Base-by-base conservation (phyloP, 2,113 vertebrate genomes). In the Corydoras sp. region DNA sequence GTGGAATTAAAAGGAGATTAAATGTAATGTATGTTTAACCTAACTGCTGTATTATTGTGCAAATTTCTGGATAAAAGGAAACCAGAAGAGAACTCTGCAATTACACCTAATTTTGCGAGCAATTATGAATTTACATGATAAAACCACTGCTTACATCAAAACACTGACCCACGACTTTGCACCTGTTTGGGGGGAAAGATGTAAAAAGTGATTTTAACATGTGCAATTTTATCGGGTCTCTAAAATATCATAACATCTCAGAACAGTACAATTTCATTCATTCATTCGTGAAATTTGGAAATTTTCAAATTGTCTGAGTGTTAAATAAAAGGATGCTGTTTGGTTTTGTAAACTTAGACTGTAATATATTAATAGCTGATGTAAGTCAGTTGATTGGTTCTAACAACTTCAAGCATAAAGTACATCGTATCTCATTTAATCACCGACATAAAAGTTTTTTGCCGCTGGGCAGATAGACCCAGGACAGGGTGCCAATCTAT, bases 101-200 rank as follows among this genome's bases (percentile, higher is more conserved):
- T 79, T 82, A 75, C 51, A 69, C 62, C 49, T 78, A 77, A 76
- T 74, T 79, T 65, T 69, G 53, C 65, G 18, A 35, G 66, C 75
- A 72, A 76, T 79, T 76, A 74, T 62, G 67, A 50, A 80, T 78
- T 80, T 79, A 48, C 71, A 79, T 77, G 71, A 81, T 76, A 80
- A 77, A 76, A 69, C 67, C 59, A 43, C 59, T 49, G 62, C 71
- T 54, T 58, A 59, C 62, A 67, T 69, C 61, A 79, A 73, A n/a
- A 69, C 48, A 24, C 51, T 62, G 51, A 56, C 60, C 69, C 43
- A 65, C 68, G 74, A 54, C 64, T 77, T 77, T 65, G 67, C 76
- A 69, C 65, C 62, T 77, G 73, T 60, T 64, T 65, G 67, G 14
- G 48, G 50, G 32, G 51, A 48, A 62, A 65, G 64, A 24, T 50